A percentile compares a stretch with the other conserved stretches of the same genome.
Conservation (phyloP, 2,888 invertebrate genomes). For the Sabatieria punctata region DNA sequence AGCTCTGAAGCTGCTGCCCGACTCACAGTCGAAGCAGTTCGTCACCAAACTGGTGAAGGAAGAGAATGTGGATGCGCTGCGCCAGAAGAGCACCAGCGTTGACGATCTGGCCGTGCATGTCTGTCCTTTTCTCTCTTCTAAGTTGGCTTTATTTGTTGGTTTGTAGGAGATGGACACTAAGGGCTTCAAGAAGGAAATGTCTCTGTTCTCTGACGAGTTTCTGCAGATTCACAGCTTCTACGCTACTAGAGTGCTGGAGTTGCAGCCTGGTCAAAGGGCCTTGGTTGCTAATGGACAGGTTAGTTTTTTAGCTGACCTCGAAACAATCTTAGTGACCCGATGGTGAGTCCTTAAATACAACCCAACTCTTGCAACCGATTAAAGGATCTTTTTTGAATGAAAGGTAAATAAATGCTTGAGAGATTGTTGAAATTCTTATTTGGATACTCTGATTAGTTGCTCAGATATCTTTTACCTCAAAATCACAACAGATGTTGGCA, state of each 20-base stretch:
- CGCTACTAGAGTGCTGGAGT: conserved; percentile 50
- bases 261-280: conserved; percentile 50
- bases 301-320: conserved; percentile 11
- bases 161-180: conserved; percentile 38
- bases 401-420: too few species aligned
- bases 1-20: conserved; percentile 32
- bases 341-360: too few species aligned
- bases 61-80: conserved; percentile 32
- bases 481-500: too few species aligned
- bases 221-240: conserved; percentile 44
- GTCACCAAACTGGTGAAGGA: conserved; percentile 39
- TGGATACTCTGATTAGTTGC: too few species aligned
- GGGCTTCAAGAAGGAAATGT: conserved; percentile 27
- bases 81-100: conserved; percentile 30
- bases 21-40: conserved; percentile 34
- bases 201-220: conserved; percentile 15
- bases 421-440: too few species aligned
- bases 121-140: conserved; percentile 16
- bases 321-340: too few species aligned
- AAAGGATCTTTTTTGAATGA: too few species aligned
- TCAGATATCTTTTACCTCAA: too few species aligned
- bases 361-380: too few species aligned
- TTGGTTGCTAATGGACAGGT: conserved; percentile 73
- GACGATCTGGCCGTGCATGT: conserved; percentile 37
- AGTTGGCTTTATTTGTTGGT: neutral